Percentiles rank a stretch among this genome's conserved stretches.
Evolutionary conservation across 1,140 invertebrate genomes (phyloP).

Genomic region (Acromyrmex charruanus): DNA sequence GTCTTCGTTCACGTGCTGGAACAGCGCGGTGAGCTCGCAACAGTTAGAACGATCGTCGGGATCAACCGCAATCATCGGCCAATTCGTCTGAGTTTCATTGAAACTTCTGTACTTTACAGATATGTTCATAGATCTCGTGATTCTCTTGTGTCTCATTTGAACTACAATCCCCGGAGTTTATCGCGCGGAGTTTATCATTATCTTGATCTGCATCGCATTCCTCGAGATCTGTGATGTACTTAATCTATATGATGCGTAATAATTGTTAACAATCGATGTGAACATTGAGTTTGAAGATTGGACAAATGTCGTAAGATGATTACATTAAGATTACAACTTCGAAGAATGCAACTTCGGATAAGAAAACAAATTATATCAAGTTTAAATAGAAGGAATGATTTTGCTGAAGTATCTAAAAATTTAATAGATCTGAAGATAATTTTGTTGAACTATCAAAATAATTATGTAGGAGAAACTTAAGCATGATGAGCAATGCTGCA

Average conservation of each 20-base stretch:
- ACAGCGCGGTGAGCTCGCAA: background rate
- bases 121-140: background rate
- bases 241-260: background rate
- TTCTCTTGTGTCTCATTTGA: background rate
- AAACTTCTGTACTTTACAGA: background rate
- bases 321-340: background rate
- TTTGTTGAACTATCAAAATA: too few species aligned
- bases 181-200: background rate
- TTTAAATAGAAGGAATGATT: too few species aligned
- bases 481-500: too few species aligned
- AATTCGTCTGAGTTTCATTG: background rate
- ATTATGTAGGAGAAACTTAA: too few species aligned
- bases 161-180: background rate
- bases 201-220: background rate
- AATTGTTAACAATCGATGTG: too few species aligned
- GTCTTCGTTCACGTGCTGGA: slow-evolving; percentile 64
- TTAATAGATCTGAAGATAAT: too few species aligned
- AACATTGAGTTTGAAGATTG: background rate
- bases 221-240: background rate
- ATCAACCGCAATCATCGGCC: background rate
- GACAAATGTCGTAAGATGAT: background rate
- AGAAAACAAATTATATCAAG: background rate
- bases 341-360: background rate
- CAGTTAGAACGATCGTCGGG: background rate
- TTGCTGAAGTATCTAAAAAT: too few species aligned